Evolutionary conservation across 2,888 invertebrate genomes (phyloP).

Genomic region (Adelognathus sp.): DNA sequence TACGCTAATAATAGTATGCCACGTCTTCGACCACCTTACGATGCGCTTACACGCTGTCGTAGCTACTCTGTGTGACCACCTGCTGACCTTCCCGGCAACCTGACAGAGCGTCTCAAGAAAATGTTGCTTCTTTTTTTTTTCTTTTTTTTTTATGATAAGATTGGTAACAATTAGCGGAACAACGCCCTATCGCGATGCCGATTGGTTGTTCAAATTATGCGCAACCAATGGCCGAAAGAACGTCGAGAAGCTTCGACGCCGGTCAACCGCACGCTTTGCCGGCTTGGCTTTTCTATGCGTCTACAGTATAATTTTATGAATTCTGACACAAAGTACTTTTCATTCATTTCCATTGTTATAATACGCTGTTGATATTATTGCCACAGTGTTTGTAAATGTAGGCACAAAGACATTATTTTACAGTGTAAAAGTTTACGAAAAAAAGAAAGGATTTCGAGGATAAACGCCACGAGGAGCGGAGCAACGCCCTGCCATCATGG

Average conservation of each 20-base stretch:
- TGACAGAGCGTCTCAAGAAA: constrained; percentile 24
- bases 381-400: not conserved
- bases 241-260: not conserved
- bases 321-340: not conserved
- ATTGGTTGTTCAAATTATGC: not conserved
- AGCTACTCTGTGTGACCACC: constrained; percentile 56
- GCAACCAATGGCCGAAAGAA: not conserved
- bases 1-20: constrained; percentile 56
- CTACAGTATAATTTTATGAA: not conserved
- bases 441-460: not conserved
- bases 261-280: not conserved
- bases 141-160: not conserved
- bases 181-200: constrained; percentile 61
- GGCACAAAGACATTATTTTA: not conserved
- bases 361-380: not conserved
- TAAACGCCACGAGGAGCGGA: constrained; percentile 61
- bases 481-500: constrained; percentile 78
- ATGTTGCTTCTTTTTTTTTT: no score
- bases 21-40: constrained; percentile 60
- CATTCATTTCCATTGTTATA: not conserved
- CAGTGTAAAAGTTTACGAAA: not conserved
- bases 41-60: constrained; percentile 23
- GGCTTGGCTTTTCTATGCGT: not conserved
- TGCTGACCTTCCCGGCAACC: constrained; percentile 54
- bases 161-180: constrained; percentile 40